These are phyloP conservation scores for Tetraneura akinire DNA, from an alignment of 1,140 invertebrate genomes.

Conservation along the genomic window DNA sequence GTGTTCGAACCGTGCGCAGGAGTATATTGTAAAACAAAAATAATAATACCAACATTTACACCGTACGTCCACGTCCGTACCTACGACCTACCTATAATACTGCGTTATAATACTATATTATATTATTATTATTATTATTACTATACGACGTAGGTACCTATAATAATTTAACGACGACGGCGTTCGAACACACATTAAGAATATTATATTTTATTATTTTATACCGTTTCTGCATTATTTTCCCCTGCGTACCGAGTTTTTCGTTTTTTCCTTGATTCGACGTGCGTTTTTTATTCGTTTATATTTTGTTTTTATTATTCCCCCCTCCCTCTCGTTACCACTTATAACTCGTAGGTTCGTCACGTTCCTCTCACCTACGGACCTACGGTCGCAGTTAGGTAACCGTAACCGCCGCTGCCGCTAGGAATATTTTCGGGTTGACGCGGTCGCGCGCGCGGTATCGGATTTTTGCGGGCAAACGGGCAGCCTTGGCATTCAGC, in stretches of 20 bases:
- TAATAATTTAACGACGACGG: neutral
- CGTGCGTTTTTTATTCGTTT: neutral
- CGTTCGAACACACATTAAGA: neutral
- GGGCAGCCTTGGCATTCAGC: slow-evolving; percentile 57
- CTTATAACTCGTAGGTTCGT: no score
- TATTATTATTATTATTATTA: neutral
- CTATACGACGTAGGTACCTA: neutral
- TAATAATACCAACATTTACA: neutral
- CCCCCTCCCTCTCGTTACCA: no score
- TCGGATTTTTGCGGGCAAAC: slow-evolving; percentile 54
- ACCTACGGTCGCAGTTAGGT: neutral
- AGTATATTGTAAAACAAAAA: slow-evolving; percentile 15
- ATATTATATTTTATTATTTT: no score
- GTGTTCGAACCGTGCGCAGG: slow-evolving; percentile 15
- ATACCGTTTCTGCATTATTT: neutral
- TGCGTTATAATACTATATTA: neutral
- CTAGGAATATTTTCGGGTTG: slow-evolving; percentile 35
- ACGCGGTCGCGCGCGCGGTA: slow-evolving; percentile 12
- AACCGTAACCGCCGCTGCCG: neutral
- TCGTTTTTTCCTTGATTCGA: neutral
- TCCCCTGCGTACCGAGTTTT: neutral
- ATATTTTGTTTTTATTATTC: neutral
- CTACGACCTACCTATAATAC: no score
- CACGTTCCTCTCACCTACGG: neutral
- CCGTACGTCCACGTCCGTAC: no score